Evolutionary conservation across 2,888 invertebrate genomes (phyloP), one percentile per base, ranked within the genome.

Genomic region (Monochamus alternatus): DNA sequence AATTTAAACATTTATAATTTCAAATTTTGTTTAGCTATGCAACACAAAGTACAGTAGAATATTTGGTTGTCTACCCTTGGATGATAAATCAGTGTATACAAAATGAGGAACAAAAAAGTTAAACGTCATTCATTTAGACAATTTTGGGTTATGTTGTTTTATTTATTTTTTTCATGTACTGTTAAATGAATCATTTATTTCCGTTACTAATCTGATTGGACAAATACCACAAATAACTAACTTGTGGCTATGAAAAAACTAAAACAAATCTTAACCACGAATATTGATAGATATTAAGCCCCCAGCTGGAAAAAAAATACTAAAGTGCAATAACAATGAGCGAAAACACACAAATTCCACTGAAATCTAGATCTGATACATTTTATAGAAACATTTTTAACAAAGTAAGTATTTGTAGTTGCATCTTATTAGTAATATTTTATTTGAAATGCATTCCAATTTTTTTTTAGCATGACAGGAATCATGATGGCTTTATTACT

Each of bases 401-500:
- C 71, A 85, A 84, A 80, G 85, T 85, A 78, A 81, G 76, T 74
- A 14, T 14, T 43, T 59, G 7, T 38, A 5, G 38, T 4, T 38
- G 38, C 47, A 44, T 65, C 14, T 14, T 22, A 22, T 22, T 0
- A 22, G 22, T 59, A 52, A 31, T 64, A 47, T 14, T 38, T 4
- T 38, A 31, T 32, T 43, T 63, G 51, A 22, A 22, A 22, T 22
- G 7, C 58, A 32, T 7, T 60, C 14, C 32, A 72, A 43, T 71
- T 38, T 43, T 62, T 81, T 90, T 90, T 12, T 89, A 94, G 92
- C 95, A 94, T 84, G 95, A 95, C 86, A 90, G 89, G 67, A 93
- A 95, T 86, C 90, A 91, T 78, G 94, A 95, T 89, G 95, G 95
- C 5, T 90, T 89, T 80, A 93, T 95, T 83, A 93, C 92, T 1